phyloP scores from a whole-genome alignment of 2,113 vertebrate genomes.

The Paratilapia polleni region DNA sequence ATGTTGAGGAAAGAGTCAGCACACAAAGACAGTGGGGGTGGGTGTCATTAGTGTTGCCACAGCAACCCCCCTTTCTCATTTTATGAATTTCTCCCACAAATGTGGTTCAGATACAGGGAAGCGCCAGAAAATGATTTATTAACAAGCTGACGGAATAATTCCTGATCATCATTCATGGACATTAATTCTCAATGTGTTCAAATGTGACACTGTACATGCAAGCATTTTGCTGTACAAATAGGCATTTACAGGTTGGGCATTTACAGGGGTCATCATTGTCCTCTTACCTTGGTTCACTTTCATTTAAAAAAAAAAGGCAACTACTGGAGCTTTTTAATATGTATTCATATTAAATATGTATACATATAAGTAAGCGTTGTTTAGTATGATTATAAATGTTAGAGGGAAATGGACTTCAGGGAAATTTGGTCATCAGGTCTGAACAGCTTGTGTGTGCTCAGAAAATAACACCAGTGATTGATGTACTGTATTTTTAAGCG shows the following conservation, averaged over 20 bases:
- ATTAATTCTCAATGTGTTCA: slow-evolving; percentile 61
- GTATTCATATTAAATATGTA: too few relatives aligned
- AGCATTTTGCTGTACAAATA: slow-evolving; percentile 67
- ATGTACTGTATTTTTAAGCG: neutral
- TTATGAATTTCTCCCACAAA: slow-evolving; percentile 63
- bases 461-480: neutral
- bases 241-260: slow-evolving; percentile 41
- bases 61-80: slow-evolving; percentile 59
- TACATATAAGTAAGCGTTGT: too few relatives aligned
- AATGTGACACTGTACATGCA: slow-evolving; percentile 64
- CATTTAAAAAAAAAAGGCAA: slow-evolving; percentile 10
- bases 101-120: slow-evolving; percentile 61
- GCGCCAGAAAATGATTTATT: slow-evolving; percentile 72
- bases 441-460: neutral
- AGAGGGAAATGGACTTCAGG: neutral
- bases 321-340: slow-evolving; percentile 3
- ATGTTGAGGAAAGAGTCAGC: slow-evolving; percentile 38
- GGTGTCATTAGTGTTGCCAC: slow-evolving; percentile 74
- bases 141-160: slow-evolving; percentile 73
- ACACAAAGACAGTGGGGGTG: slow-evolving; percentile 43
- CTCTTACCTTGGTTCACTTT: slow-evolving; percentile 48
- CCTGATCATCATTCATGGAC: slow-evolving; percentile 68
- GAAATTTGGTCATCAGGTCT: neutral
- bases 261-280: slow-evolving; percentile 51
- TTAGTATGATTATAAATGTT: neutral